Base-by-base conservation (phyloP, 2,113 vertebrate species). In the Triplophysa rosa region DNA sequence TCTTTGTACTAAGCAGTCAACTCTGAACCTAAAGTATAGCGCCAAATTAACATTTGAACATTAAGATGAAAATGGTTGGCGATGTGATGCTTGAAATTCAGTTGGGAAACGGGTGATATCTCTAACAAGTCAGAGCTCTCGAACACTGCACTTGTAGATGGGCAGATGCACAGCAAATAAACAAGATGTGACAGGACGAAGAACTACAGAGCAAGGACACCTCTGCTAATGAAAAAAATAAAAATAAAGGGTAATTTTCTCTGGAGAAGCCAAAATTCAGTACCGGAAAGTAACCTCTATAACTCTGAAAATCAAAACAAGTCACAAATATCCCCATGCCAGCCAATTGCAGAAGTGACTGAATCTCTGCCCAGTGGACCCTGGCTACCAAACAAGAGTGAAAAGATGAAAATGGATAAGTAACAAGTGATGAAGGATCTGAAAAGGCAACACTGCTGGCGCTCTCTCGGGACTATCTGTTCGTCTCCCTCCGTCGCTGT, bases 381-480 rank as follows among this genome's bases (percentile, higher is more conserved):
- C 83, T 86, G 65, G 84, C 81, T 87, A 86, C 81, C 85, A 90
- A 88, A 88, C 86, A 86, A 86, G 84, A 82, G 86, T 85, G 87
- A 89, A 82, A 87, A 89, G 85, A 88, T 77, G 86, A 88, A 79
- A 89, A 91, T 80, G 80, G 87, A 92, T 80, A 85, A 87, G 87
- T 88, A 89, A 91, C 86, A 90, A 84, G 83, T 86, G 90, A 90
- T 86, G 89, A 89, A 91, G 84, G 82, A 91, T 91, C 89, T 90
- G 82, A 91, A 90, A 91, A 92, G 89, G 91, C 93, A 93, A 92
- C 92, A 91, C 92, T 91, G 91, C 90, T 94, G 92, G 90, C 91
- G 91, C 87, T 89, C 89, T 89, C 89, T 87, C 87, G 86, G 87
- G 74, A 81, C 58, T 87, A 86, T 26, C 21, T 23, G 17, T 79